Evolutionary conservation across 2,797 vertebrate genomes (phyloP), one percentile per base, ranked within the genome.

Genomic region (Alcedo atthis): DNA sequence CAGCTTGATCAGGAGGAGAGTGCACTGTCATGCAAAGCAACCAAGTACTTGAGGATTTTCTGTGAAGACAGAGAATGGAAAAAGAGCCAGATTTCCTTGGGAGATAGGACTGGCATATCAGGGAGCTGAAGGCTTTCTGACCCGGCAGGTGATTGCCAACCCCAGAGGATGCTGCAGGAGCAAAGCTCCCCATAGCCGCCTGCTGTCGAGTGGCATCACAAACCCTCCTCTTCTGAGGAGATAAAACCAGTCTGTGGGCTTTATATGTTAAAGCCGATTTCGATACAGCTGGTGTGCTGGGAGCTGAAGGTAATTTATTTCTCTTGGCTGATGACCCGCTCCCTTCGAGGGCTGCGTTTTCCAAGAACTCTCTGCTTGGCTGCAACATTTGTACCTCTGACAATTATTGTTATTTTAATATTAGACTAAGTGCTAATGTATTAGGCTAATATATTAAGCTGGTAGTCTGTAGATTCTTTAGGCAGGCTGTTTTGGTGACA

Each of bases 361-460:
- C 95, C 83, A 79, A 86, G 80, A 2, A 0, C 59, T 78, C 55
- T 87, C 48, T 96, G 97, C 96, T 97, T 97, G 97, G 98, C 98
- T 94, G 90, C 97, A 98, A 97, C 28, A 24, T 90, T 93, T 92
- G 81, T 98, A 97, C 94, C 97, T 98, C 90, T 90, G 89, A 78
- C 79, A 87, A 98, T 98, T 98, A 98, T 98, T 98, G 97, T 91
- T 94, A 78, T 90, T 93, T 94, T 93, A 95, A 89, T 92, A 92
- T 87, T 85, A 85, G 81, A 69, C 66, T 87, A 87, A 93, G 79
- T 85, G 64, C 71, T 93, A 92, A 89, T 54, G 54, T 24, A 89
- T 89, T 93, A 89, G 64, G 71, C 54, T 92, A 90, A 90, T 93
- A 70, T 46, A 82, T 82, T 80, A 92, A 92, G 46, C 92, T 80